phyloP scores from a whole-genome alignment of 2,888 invertebrate species.

The Ptychoptera albimana region DNA sequence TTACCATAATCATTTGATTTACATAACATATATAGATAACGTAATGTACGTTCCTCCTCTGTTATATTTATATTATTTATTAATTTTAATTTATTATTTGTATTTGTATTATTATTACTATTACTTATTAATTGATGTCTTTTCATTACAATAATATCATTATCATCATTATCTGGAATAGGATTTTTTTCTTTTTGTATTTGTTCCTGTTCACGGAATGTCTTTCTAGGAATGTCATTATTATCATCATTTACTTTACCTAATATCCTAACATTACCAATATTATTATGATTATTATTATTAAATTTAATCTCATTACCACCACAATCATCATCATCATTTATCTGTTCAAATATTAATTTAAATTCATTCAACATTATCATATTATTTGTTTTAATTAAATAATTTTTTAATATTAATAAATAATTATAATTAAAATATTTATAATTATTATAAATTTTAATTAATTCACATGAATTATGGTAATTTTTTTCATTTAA shows the following conservation, averaged over 20 bases:
- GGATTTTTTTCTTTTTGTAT: no score
- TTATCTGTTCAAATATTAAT: conserved; percentile 20
- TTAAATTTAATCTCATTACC: no score
- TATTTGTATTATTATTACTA: no score
- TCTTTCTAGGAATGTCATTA: no score
- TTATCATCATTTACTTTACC: no score
- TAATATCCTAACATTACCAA: no score
- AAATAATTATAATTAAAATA: conserved; percentile 23
- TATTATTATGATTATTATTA: no score
- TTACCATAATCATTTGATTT: conserved; percentile 28
- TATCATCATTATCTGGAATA: background rate
- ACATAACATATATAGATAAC: conserved; percentile 28
- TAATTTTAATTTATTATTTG: no score
- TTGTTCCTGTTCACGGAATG: no score
- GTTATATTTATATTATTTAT: conserved; percentile 14
- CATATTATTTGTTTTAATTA: conserved; percentile 25
- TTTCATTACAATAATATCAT: background rate
- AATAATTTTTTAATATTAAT: conserved; percentile 24
- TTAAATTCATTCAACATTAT: conserved; percentile 28
- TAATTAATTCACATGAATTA: background rate
- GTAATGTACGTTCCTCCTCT: conserved; percentile 28
- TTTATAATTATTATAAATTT: background rate
- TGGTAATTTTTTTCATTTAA: background rate
- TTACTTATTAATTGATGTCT: no score
- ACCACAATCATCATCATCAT: conserved; percentile 8